These are phyloP conservation scores for Mycogona germanica DNA, from an alignment of 2,888 invertebrate species.

Conservation along the genomic window DNA sequence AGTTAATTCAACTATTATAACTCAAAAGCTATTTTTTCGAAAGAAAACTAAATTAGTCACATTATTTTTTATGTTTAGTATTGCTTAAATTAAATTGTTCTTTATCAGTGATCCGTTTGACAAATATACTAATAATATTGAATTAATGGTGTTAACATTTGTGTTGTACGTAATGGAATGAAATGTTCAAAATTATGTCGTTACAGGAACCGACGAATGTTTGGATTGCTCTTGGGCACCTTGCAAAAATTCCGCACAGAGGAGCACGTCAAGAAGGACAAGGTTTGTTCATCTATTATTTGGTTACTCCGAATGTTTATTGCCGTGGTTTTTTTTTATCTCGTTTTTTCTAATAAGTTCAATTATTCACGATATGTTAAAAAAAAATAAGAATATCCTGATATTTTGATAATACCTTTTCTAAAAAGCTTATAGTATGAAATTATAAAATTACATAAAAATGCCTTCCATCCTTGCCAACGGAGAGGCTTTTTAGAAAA, in stretches of 20 bases:
- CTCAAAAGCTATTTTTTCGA: too few species aligned
- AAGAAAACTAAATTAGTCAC: not conserved
- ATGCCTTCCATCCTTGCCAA: too few species aligned
- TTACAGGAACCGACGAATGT: slow-evolving; percentile 84
- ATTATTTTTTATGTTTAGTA: too few species aligned
- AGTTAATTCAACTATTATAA: too few species aligned
- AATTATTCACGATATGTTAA: too few species aligned
- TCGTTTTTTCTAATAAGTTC: not conserved
- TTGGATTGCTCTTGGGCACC: slow-evolving; percentile 88
- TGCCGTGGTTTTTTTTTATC: not conserved
- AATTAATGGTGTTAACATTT: not conserved
- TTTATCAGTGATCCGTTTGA: not conserved
- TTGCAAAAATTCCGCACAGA: slow-evolving; percentile 91
- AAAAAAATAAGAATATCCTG: too few species aligned
- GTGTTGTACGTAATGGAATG: not conserved
- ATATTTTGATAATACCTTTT: too few species aligned
- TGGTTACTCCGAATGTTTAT: not conserved
- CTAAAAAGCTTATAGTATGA: too few species aligned
- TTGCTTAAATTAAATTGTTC: not conserved
- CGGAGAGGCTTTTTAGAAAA: not conserved
- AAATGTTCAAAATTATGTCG: not conserved
- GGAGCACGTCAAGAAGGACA: slow-evolving; percentile 70
- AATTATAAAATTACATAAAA: too few species aligned
- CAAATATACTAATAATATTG: not conserved
- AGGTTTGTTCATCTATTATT: slow-evolving; percentile 10